Evolutionary conservation across 2,888 invertebrate species (phyloP), one percentile per base, ranked within the genome.

Genomic region (Torymus tubicola): DNA sequence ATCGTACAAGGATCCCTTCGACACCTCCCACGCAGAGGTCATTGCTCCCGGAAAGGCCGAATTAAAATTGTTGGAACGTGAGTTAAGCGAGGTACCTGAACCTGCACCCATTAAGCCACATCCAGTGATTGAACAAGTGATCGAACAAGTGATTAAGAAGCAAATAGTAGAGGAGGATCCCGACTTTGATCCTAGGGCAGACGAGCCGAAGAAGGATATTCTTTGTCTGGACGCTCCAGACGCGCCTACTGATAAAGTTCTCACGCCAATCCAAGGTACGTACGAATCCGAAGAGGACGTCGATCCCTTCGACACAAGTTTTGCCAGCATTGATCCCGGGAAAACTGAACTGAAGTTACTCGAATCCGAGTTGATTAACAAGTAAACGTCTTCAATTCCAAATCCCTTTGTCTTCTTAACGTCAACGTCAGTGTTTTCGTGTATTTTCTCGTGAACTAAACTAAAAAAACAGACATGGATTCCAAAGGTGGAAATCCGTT

Each of bases 271-370:
- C 87, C 91, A 84, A 88, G 92, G 85, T 84, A 14, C 74, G 74
- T 77, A 82, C 58, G 2, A 58, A 87, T 91, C 70, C 18, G 89
- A 89, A 53, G 92, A 93, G 72, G 92, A 94, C 84, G 89, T 93
- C 53, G 96, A 97, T 92, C 96, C 96, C 0, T 97, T 97, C 87
- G 96, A 97, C 87, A 96, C 96, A 0, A 96, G 96, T 4, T 95
- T 96, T 85, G 96, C 95, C 0, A 92, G 92, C 69, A 92, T 96
- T 63, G 94, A 93, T 83, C 96, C 96, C 0, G 96, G 96, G 2
- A 94, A 93, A 89, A 94, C 95, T 0, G 96, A 96, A 90, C 89
- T 96, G 0, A 96, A 95, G 87, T 89, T 96, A 21, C 91, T 97
- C 0, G 96, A 96, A 89, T 95, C 94, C 70, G 96, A 97, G 89